Conservation (phyloP, 2,797 vertebrate genomes). For the Enteromius treurensis region DNA sequence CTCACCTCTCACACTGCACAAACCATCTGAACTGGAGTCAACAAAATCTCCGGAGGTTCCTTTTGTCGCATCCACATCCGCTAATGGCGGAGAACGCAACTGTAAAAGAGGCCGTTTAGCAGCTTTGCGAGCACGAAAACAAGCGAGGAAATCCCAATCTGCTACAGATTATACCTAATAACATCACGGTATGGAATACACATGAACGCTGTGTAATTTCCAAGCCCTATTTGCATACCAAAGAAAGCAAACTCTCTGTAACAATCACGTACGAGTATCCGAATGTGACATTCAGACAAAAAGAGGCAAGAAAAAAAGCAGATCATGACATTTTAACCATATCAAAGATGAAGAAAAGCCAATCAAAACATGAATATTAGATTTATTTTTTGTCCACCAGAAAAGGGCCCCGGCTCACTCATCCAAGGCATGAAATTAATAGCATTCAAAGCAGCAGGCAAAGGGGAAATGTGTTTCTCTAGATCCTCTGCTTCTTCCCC, state of each 20-base stretch:
- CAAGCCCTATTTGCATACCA: neutral
- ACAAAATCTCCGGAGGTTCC: conserved; percentile 42
- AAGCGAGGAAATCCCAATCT: conserved; percentile 23
- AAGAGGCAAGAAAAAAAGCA: conserved; percentile 23
- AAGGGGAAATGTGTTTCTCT: conserved; percentile 47
- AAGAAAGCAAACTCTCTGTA: conserved; percentile 27
- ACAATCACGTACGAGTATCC: neutral
- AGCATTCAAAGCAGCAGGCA: conserved; percentile 57
- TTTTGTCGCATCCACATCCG: conserved; percentile 11
- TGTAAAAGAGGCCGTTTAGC: conserved; percentile 23
- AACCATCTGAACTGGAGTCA: conserved; percentile 50
- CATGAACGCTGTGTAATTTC: conserved; percentile 11
- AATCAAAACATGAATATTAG: conserved; percentile 56
- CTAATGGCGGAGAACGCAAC: neutral
- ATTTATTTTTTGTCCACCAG: conserved; percentile 52
- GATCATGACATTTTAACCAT: conserved; percentile 54
- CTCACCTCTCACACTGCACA: conserved; percentile 54
- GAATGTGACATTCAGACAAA: conserved; percentile 30
- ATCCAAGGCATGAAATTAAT: conserved; percentile 57
- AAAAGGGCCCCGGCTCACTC: conserved; percentile 46
- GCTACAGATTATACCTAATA: conserved; percentile 30
- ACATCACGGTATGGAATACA: conserved; percentile 7
- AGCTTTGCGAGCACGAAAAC: conserved; percentile 30
- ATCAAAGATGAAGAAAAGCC: conserved; percentile 45
- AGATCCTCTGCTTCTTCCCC: conserved; percentile 49